phyloP scores from a whole-genome alignment of 1,140 invertebrate genomes.

The Orius laevigatus region DNA sequence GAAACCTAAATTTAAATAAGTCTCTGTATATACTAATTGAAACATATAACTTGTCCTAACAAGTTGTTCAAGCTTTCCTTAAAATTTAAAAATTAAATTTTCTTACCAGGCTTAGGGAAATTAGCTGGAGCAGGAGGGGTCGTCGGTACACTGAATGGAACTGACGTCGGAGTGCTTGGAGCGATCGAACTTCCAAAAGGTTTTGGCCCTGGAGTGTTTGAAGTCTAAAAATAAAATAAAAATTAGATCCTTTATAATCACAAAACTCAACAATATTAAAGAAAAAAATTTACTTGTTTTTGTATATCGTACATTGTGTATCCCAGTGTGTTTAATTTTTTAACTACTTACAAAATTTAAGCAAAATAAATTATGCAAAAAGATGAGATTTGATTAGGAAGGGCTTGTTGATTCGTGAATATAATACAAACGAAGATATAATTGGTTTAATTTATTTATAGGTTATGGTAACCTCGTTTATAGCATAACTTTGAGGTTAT shows the following conservation, averaged over 20 bases:
- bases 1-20: slow-evolving; percentile 12
- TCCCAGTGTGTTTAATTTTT: too few relatives aligned
- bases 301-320: too few relatives aligned
- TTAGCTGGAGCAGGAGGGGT: slow-evolving; percentile 28
- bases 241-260: not conserved
- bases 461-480: not conserved
- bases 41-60: not conserved
- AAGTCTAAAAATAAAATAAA: slow-evolving; percentile 6
- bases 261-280: too few relatives aligned
- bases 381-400: too few relatives aligned
- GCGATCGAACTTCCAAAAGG: slow-evolving; percentile 18
- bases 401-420: too few relatives aligned
- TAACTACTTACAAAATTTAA: too few relatives aligned
- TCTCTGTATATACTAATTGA: too few relatives aligned
- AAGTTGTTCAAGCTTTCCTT: not conserved
- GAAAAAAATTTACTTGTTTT: too few relatives aligned
- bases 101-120: slow-evolving; percentile 15
- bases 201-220: slow-evolving; percentile 13
- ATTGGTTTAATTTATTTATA: too few relatives aligned
- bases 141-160: slow-evolving; percentile 22
- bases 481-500: not conserved
- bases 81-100: not conserved
- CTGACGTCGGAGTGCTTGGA: slow-evolving; percentile 30
- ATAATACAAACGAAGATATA: too few relatives aligned
- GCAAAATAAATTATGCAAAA: too few relatives aligned